Evolutionary conservation across 1,140 invertebrate genomes (phyloP).

Genomic region (Brachionus rotundiformis): DNA sequence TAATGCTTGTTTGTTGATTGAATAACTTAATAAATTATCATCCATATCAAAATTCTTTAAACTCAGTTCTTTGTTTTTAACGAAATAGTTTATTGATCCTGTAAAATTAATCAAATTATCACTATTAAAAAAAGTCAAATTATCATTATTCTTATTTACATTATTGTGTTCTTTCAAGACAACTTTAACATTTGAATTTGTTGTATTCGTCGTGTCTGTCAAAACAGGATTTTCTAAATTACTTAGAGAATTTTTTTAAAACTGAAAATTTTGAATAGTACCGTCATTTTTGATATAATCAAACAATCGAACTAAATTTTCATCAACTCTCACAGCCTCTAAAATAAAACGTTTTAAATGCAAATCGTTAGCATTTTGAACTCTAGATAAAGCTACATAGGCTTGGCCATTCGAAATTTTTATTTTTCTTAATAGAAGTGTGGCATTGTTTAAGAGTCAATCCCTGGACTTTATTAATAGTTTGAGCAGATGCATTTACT

Average conservation of each 20-base stretch:
- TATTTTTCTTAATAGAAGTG: neutral
- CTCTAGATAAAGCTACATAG: conserved; percentile 14
- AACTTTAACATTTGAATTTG: neutral
- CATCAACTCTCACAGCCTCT: neutral
- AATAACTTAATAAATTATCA: too few species aligned
- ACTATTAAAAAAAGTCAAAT: neutral
- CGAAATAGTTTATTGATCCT: neutral
- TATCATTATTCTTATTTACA: neutral
- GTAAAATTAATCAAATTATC: neutral
- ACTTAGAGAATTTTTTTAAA: neutral
- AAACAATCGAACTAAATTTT: neutral
- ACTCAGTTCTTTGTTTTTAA: neutral
- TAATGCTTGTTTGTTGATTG: too few species aligned
- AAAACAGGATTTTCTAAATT: neutral
- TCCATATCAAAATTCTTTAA: neutral
- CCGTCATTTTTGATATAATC: neutral
- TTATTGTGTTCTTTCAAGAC: neutral
- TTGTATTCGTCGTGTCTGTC: too few species aligned
- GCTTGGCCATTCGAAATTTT: neutral
- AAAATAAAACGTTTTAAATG: neutral
- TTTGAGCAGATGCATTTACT: neutral
- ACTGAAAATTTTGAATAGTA: neutral
- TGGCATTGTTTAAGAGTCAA: neutral
- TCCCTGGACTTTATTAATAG: conserved; percentile 16
- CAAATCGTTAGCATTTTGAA: neutral